phyloP scores from a whole-genome alignment of 2,888 invertebrate species.

The Cosmorhoe ocellata region DNA sequence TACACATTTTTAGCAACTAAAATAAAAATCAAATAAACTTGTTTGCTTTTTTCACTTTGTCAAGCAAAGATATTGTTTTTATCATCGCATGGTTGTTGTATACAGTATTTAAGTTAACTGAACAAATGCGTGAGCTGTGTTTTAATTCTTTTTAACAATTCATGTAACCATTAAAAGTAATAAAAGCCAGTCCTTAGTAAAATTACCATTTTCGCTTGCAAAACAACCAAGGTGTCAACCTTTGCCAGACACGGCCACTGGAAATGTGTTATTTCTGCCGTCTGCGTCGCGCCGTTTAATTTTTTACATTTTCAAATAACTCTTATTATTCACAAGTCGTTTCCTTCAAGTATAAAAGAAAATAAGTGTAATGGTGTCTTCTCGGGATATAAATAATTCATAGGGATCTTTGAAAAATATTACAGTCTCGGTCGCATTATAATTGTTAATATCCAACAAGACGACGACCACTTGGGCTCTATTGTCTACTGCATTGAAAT shows the following conservation, averaged over 20 bases:
- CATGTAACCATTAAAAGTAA: conserved; percentile 19
- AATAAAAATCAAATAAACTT: no score
- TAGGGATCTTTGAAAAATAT: conserved; percentile 70
- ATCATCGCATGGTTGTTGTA: no score
- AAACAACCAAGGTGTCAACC: conserved; percentile 21
- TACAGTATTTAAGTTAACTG: no score
- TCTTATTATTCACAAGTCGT: conserved; percentile 68
- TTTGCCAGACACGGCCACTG: conserved; percentile 17
- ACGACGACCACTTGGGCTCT: conserved; percentile 9
- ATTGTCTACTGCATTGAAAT: neutral
- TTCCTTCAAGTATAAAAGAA: conserved; percentile 66
- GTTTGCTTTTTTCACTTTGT: no score
- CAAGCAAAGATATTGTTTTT: no score
- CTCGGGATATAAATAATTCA: conserved; percentile 75
- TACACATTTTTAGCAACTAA: no score
- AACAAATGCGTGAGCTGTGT: no score
- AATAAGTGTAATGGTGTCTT: conserved; percentile 76
- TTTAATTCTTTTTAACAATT: conserved; percentile 5
- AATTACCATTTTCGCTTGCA: conserved; percentile 22
- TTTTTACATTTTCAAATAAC: conserved; percentile 45
- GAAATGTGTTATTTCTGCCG: conserved; percentile 26
- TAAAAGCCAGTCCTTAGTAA: conserved; percentile 19
- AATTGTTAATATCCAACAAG: conserved; percentile 62
- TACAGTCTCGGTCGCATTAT: conserved; percentile 68
- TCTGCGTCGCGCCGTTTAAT: no score